phyloP scores from a whole-genome alignment of 2,888 invertebrate species.

The Himalopsyche kuldschensis region DNA sequence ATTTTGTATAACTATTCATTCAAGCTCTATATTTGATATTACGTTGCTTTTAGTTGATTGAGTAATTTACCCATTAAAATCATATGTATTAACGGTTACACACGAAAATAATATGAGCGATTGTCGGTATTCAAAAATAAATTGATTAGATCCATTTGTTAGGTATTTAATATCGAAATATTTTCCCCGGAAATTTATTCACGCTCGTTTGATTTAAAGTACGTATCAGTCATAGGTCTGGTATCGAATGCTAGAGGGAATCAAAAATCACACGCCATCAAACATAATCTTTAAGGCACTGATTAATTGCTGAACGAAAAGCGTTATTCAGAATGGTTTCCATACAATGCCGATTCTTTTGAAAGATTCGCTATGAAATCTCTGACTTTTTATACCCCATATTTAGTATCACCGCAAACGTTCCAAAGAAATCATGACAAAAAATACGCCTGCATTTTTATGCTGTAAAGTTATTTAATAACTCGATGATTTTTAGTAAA shows the following conservation, averaged over 20 bases:
- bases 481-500: too few relatives aligned
- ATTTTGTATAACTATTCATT: too few relatives aligned
- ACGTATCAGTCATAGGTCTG: not conserved
- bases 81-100: too few relatives aligned
- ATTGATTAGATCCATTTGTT: not conserved
- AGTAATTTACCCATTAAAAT: too few relatives aligned
- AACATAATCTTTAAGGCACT: not conserved
- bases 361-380: not conserved
- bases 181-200: not conserved
- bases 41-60: too few relatives aligned
- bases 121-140: not conserved
- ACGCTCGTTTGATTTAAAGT: not conserved
- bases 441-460: too few relatives aligned
- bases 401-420: too few relatives aligned
- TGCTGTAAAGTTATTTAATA: too few relatives aligned
- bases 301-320: not conserved
- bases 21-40: too few relatives aligned
- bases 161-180: not conserved
- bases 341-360: not conserved
- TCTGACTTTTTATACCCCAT: too few relatives aligned
- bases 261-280: not conserved
- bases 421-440: too few relatives aligned
- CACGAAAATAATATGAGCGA: not conserved
- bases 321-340: not conserved
- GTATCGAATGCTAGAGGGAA: not conserved